Percentiles rank a stretch among this genome's conserved stretches.
These are phyloP conservation scores for Rhipidura dahli DNA, from an alignment of 2,113 vertebrate species.

Conservation along the genomic window DNA sequence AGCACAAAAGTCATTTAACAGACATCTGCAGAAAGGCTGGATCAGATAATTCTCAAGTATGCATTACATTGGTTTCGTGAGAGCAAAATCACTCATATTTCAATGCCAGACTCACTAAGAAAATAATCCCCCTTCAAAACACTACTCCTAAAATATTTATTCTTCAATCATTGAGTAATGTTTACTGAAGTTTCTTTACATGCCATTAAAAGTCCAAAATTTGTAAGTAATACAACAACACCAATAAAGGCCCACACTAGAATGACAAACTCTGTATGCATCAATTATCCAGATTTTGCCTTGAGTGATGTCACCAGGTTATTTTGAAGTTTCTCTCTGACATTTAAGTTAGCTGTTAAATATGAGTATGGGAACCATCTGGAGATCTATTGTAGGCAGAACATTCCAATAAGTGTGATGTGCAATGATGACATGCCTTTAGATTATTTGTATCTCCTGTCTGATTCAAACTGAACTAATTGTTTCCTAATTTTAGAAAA, in stretches of 20 bases:
- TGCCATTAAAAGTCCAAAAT: background rate
- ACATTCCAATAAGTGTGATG: background rate
- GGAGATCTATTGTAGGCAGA: background rate
- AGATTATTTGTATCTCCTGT: background rate
- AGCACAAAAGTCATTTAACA: background rate
- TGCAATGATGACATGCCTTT: background rate
- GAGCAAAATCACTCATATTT: background rate
- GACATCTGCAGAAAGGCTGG: background rate
- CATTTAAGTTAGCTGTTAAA: constrained; percentile 9
- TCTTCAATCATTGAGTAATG: background rate
- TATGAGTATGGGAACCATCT: background rate
- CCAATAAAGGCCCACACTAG: background rate
- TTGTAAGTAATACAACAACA: background rate
- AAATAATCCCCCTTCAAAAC: background rate
- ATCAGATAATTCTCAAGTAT: background rate
- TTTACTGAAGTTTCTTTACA: background rate
- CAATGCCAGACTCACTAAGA: background rate
- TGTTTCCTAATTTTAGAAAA: background rate
- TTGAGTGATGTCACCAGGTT: background rate
- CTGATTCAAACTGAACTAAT: background rate
- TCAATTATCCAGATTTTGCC: background rate
- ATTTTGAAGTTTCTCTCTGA: background rate
- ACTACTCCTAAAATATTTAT: background rate
- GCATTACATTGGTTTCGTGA: background rate
- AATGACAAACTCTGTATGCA: background rate